A percentile compares a stretch with the other conserved stretches of the same genome.
Conservation (phyloP, 2,113 vertebrate species). For the Poeciliopsis retropinna region DNA sequence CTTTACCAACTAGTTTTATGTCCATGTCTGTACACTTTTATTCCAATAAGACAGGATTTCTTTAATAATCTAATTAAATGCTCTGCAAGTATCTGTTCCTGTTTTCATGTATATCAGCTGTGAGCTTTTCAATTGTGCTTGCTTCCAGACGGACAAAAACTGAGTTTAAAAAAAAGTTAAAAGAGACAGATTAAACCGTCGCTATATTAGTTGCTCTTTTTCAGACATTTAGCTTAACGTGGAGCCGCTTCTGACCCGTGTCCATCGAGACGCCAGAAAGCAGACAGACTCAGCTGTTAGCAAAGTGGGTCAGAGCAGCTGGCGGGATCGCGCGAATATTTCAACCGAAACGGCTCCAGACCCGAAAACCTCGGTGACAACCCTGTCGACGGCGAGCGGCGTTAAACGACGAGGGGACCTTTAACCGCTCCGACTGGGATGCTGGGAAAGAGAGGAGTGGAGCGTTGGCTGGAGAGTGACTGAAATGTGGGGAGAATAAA, state of each 20-base stretch:
- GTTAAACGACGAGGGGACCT: constrained; percentile 61
- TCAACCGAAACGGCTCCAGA: constrained; percentile 59
- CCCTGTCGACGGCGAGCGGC: constrained; percentile 44
- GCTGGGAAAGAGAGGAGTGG: background rate
- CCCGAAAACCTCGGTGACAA: constrained; percentile 48
- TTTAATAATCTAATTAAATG: background rate
- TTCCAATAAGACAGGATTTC: background rate
- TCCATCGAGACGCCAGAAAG: constrained; percentile 31
- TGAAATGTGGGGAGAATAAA: constrained; percentile 13
- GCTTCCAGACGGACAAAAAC: background rate
- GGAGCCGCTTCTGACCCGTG: constrained; percentile 55
- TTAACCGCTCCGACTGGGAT: constrained; percentile 41
- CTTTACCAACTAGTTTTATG: background rate
- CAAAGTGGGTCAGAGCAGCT: constrained; percentile 73
- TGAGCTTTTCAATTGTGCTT: background rate
- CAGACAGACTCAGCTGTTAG: constrained; percentile 63
- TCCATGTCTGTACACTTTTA: background rate
- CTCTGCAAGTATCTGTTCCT: background rate
- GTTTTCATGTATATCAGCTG: background rate
- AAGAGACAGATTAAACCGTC: background rate
- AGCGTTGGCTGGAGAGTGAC: constrained; percentile 9
- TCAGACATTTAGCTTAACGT: constrained; percentile 31
- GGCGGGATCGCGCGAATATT: constrained; percentile 69
- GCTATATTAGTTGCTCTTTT: constrained; percentile 6
- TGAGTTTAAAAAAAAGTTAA: background rate